Evolutionary conservation across 2,113 vertebrate genomes (phyloP).

Genomic region (Zosterops hypoxanthus): DNA sequence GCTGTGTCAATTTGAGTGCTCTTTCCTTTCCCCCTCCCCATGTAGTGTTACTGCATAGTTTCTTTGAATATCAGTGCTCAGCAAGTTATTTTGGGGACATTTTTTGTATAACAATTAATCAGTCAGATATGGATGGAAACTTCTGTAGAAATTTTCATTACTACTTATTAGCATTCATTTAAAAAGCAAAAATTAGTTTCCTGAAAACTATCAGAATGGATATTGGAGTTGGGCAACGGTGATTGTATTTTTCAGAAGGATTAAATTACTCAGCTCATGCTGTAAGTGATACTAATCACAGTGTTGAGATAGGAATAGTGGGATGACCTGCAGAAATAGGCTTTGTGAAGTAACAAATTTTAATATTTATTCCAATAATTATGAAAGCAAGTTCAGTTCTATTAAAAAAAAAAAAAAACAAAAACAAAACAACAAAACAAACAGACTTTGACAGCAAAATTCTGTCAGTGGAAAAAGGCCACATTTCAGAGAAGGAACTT

Average conservation of each 20-base stretch:
- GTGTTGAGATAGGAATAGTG: not conserved
- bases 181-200: not conserved
- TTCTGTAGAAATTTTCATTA: not conserved
- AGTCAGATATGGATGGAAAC: not conserved
- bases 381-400: not conserved
- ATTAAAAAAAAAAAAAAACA: not conserved
- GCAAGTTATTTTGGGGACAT: not conserved
- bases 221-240: not conserved
- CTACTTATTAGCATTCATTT: not conserved
- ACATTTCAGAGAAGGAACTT: not conserved
- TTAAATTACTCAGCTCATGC: not conserved
- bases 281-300: not conserved
- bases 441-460: not conserved
- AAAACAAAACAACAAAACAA: no score
- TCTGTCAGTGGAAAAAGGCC: not conserved
- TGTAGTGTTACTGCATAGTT: not conserved
- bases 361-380: not conserved
- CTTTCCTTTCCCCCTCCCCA: not conserved
- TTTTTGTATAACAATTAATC: not conserved
- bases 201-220: not conserved
- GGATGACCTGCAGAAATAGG: not conserved
- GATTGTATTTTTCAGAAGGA: not conserved
- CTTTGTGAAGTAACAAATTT: not conserved
- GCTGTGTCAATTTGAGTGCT: not conserved
- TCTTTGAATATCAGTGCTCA: not conserved